phyloP scores from a whole-genome alignment of 64 coral and sea anemone species.

The Stichodactyla mertensii region DNA sequence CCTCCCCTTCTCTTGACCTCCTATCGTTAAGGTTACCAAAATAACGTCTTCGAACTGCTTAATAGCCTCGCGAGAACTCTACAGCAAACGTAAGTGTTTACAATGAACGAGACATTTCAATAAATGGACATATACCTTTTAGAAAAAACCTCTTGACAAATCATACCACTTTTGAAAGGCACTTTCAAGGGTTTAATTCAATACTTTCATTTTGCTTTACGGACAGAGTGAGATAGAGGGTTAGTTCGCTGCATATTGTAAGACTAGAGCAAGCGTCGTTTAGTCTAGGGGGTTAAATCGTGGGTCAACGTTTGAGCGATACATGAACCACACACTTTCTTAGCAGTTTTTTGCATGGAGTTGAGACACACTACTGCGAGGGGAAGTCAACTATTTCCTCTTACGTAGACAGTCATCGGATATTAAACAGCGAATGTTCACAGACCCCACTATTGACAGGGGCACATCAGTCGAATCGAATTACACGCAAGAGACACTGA shows the following conservation, averaged over 20 bases:
- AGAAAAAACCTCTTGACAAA: conserved; percentile 31
- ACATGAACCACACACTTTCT: conserved; percentile 18
- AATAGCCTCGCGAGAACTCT: conserved; percentile 28
- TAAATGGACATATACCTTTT: conserved; percentile 27
- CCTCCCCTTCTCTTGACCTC: conserved; percentile 43
- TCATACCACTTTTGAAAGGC: conserved; percentile 25
- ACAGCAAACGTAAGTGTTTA: conserved; percentile 23
- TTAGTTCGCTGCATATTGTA: neutral
- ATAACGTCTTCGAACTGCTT: conserved; percentile 31
- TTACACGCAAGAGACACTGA: conserved; percentile 16
- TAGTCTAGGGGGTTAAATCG: conserved; percentile 26
- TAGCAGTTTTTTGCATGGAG: conserved; percentile 22
- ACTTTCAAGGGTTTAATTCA: conserved; percentile 21
- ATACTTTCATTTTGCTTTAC: conserved; percentile 4
- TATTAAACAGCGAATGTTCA: conserved; percentile 27
- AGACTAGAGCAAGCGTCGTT: conserved; percentile 7
- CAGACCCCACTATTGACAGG: neutral
- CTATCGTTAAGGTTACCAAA: conserved; percentile 36
- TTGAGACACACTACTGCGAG: conserved; percentile 20
- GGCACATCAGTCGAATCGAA: neutral
- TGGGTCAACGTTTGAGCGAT: conserved; percentile 16
- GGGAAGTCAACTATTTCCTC: conserved; percentile 35
- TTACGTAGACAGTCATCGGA: conserved; percentile 31
- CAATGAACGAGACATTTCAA: conserved; percentile 16
- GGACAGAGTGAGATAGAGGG: neutral